These are phyloP conservation scores for Pteromalus puparum DNA, from an alignment of 1,140 invertebrate species.

Conservation along the genomic window DNA sequence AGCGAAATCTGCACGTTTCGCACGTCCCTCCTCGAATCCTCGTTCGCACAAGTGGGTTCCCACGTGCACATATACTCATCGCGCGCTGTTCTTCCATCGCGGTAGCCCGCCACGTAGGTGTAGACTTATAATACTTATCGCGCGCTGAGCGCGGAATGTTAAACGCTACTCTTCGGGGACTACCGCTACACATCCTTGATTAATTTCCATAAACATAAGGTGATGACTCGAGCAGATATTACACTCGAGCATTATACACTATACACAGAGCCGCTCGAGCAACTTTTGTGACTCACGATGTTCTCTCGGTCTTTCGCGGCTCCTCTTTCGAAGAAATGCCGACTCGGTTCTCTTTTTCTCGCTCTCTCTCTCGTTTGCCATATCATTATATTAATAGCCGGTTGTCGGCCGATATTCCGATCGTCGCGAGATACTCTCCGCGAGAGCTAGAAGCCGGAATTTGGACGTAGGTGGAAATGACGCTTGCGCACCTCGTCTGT, in stretches of 20 bases:
- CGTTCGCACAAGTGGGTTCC: not conserved
- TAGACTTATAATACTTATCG: too few species aligned
- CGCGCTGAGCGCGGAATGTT: not conserved
- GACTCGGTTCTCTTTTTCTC: not conserved
- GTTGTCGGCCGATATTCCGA: too few species aligned
- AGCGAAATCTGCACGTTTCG: constrained; percentile 4
- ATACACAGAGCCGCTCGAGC: too few species aligned
- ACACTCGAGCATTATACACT: not conserved
- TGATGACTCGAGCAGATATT: constrained; percentile 20
- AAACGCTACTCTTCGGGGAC: constrained; percentile 1
- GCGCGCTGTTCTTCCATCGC: too few species aligned
- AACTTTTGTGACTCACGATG: not conserved
- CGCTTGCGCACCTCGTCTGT: too few species aligned
- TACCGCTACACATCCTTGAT: constrained; percentile 36
- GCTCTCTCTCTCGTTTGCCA: not conserved
- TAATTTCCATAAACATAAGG: constrained; percentile 39
- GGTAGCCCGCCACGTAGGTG: too few species aligned
- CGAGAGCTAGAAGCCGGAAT: too few species aligned
- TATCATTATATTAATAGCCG: constrained; percentile 3
- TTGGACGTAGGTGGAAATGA: too few species aligned
- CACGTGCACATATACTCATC: not conserved
- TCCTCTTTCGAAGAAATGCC: not conserved
- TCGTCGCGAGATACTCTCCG: too few species aligned
- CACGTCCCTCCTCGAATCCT: not conserved
- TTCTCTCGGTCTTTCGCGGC: not conserved